These are phyloP conservation scores for Pachypsylla venusta DNA, from an alignment of 1,140 invertebrate genomes.

Conservation along the genomic window DNA sequence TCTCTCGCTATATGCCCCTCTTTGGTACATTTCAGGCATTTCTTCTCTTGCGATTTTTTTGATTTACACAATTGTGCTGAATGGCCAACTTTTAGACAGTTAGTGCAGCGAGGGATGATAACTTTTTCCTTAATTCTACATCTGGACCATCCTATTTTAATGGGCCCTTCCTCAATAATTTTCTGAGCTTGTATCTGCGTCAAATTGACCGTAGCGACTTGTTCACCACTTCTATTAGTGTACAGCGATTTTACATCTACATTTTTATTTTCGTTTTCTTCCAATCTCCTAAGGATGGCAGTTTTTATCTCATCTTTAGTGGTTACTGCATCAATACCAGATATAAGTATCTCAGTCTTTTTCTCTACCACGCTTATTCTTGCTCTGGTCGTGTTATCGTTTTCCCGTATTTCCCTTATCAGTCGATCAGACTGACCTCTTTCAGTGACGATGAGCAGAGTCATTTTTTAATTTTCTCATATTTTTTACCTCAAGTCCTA, in stretches of 20 bases:
- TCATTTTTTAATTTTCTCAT: not conserved
- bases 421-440: not conserved
- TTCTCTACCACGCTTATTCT: not conserved
- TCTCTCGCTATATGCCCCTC: not conserved
- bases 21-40: slow-evolving; percentile 1
- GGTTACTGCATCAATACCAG: not conserved
- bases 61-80: not conserved
- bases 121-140: slow-evolving; percentile 6
- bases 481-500: not conserved
- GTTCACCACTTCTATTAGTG: not conserved
- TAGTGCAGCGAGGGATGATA: not conserved
- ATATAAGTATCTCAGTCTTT: not conserved
- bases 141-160: not conserved
- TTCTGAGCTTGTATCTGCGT: not conserved
- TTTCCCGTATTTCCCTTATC: not conserved
- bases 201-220: not conserved
- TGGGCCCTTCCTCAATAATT: not conserved
- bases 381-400: not conserved
- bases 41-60: not conserved
- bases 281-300: not conserved
- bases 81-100: not conserved
- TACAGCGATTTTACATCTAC: not conserved
- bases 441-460: not conserved
- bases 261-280: not conserved
- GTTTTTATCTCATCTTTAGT: not conserved